Conservation (phyloP, 2,888 invertebrate genomes). For the Ichneumoninae sp. region DNA sequence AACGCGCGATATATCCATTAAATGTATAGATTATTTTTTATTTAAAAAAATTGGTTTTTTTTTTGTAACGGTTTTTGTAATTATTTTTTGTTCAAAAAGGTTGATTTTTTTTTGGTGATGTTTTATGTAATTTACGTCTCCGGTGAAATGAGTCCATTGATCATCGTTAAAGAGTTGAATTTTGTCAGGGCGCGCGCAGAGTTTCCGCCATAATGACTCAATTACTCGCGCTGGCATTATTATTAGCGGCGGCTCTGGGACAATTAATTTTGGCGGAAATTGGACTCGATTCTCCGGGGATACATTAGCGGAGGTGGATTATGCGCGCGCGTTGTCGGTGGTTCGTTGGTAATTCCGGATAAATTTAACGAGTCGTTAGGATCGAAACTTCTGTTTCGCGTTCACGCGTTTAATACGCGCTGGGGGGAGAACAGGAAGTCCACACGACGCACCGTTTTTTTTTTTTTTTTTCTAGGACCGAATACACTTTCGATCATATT, state of each 20-base stretch:
- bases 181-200: neutral
- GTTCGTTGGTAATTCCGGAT: neutral
- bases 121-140: neutral
- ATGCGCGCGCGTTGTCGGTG: neutral
- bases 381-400: neutral
- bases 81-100: too few relatives aligned
- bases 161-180: neutral
- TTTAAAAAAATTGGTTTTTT: too few relatives aligned
- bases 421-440: constrained; percentile 2
- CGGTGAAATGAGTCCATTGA: neutral
- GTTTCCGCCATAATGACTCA: neutral
- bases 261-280: constrained; percentile 18
- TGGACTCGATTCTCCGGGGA: neutral
- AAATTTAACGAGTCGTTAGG: neutral
- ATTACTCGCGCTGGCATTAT: neutral
- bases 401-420: neutral
- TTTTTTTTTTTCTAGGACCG: neutral
- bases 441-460: neutral
- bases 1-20: too few relatives aligned
- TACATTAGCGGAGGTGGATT: neutral
- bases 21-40: too few relatives aligned
- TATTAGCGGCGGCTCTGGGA: neutral
- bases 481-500: constrained; percentile 1
- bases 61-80: too few relatives aligned
- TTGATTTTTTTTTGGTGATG: neutral